Base-by-base conservation (phyloP, 2,888 invertebrate genomes). In the Drosophila kuntzei region DNA sequence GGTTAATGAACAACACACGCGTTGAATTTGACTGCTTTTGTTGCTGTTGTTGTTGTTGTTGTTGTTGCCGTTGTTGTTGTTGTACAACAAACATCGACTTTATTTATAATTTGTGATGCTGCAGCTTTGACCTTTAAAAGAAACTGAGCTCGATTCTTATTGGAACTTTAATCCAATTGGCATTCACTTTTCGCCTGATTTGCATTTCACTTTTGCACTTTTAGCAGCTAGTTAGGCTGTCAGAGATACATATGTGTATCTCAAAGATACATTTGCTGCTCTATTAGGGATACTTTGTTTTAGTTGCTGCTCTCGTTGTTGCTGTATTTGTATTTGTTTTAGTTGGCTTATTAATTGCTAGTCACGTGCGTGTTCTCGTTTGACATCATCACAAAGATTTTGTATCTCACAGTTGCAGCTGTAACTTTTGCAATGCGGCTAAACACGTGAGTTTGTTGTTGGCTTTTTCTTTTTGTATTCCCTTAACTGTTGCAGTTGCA, bases 281-380 rank as follows among this genome's bases (percentile, higher is more conserved):
- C 14, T 43, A 12, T 47, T 47, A n/a, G 7, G 32, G 7, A 47
- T 47, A 18, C 27, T 32, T 22, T 29, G 14, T 47, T 25, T 32
- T 12, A 54, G 29, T 55, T 47, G 27, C 12, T 18, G 43, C 16
- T 25, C 36, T 11, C 36, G 6, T 18, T 37, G 12, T 16, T n/a
- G 11, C 14, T n/a, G 11, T 12, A 20, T 14, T 18, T 32, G 22
- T 14, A 25, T 25, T 47, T 66, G 47, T 69, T 57, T 43, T 29
- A 39, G 44, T 44, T 55, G 49, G 43, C 37, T 59, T 73, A 72
- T 72, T 74, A 79, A 74, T 80, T 78, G 69, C 59, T 58, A 66
- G 90, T 86, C 90, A 89, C 90, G 90, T 90, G 89, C 74, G 61
- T 51, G 51, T 47, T 53, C 51, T 46, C 69, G 55, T 62, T 69